Conservation (phyloP, 1,140 invertebrate genomes). For the Dreissena polymorpha region DNA sequence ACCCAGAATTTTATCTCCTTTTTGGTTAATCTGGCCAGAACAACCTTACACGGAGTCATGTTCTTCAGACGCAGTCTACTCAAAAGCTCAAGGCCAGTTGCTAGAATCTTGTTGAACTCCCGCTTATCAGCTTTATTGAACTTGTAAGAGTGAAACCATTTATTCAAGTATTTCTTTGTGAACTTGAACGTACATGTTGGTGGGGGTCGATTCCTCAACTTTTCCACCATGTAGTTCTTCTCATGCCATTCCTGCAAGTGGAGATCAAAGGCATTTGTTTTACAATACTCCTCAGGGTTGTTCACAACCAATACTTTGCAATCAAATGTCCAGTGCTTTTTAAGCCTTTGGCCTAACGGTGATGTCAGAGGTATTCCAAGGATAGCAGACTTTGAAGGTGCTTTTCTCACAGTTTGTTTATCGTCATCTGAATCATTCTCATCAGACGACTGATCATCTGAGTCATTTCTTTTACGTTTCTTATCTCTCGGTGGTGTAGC, state of each 20-base stretch:
- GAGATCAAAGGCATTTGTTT: conserved; percentile 12
- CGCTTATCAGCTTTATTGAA: conserved; percentile 36
- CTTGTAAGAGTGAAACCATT: conserved; percentile 45
- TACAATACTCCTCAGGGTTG: conserved; percentile 35
- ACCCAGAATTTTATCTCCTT: conserved; percentile 44
- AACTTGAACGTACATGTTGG: conserved; percentile 41
- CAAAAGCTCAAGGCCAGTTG: conserved; percentile 29
- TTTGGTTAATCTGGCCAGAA: conserved; percentile 21
- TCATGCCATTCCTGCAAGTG: background rate
- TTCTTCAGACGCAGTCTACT: conserved; percentile 21
- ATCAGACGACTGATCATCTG: background rate
- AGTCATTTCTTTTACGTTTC: too few species aligned
- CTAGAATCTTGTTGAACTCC: conserved; percentile 32
- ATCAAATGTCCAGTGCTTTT: conserved; percentile 46
- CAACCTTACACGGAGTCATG: conserved; percentile 42
- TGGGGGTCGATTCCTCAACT: conserved; percentile 42
- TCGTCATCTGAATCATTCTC: background rate
- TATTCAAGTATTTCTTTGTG: conserved; percentile 46
- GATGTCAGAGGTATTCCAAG: conserved; percentile 49
- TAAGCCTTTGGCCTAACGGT: conserved; percentile 40
- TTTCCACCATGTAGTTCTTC: conserved; percentile 47
- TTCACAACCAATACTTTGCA: conserved; percentile 30
- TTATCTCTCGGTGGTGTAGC: too few species aligned
- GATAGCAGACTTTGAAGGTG: conserved; percentile 30
- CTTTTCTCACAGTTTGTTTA: conserved; percentile 13